phyloP scores from a whole-genome alignment of 2,797 vertebrate species.

The Gymnodraco acuticeps region DNA sequence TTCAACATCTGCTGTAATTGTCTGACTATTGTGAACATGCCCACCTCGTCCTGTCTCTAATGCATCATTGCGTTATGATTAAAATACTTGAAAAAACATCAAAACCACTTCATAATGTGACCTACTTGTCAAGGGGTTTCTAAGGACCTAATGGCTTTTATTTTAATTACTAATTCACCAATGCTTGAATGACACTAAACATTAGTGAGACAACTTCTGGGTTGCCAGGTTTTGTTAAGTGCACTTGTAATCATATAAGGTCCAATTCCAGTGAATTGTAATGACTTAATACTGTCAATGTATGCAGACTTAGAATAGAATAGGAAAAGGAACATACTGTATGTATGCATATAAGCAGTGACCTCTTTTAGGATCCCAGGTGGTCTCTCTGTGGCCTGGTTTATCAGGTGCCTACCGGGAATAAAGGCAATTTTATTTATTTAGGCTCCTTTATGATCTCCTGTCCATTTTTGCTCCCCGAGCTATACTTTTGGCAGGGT shows the following conservation, averaged over 20 bases:
- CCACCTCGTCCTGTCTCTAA: conserved; percentile 6
- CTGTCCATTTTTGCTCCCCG: no score
- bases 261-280: no score
- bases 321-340: no score
- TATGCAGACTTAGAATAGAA: no score
- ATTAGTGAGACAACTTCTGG: background rate
- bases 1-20: background rate
- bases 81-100: background rate
- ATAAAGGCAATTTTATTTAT: no score
- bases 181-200: background rate
- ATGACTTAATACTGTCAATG: no score
- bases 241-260: background rate
- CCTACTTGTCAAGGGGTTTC: background rate
- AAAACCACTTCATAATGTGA: background rate
- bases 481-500: no score
- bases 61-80: conserved; percentile 3
- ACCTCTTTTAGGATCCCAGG: no score
- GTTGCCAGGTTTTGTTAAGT: background rate
- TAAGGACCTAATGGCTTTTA: background rate
- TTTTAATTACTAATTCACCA: background rate
- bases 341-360: no score
- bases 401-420: no score
- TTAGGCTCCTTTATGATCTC: no score
- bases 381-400: no score
- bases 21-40: conserved; percentile 1